phyloP scores from a whole-genome alignment of 2,888 invertebrate genomes.

The Morpho helenor region DNA sequence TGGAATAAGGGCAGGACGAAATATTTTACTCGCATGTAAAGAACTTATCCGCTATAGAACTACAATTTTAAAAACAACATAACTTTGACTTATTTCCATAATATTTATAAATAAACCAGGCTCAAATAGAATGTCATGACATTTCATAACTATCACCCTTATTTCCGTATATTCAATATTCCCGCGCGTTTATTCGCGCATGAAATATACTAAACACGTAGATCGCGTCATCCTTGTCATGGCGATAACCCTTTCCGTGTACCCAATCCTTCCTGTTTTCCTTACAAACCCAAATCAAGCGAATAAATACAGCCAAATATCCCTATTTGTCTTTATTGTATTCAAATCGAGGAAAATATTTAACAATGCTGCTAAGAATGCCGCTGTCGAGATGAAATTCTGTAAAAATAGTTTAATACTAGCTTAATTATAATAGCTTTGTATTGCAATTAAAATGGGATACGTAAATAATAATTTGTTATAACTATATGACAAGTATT shows the following conservation, averaged over 20 bases:
- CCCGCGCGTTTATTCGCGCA: constrained; percentile 18
- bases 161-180: constrained; percentile 7
- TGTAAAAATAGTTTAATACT: no score
- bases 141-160: background rate
- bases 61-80: no score
- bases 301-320: constrained; percentile 25
- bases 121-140: background rate
- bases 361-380: background rate
- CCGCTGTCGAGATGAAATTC: no score
- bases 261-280: constrained; percentile 24
- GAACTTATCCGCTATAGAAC: no score
- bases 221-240: constrained; percentile 23
- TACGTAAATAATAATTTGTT: no score
- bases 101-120: no score
- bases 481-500: no score
- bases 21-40: no score
- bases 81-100: no score
- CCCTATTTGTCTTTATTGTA: constrained; percentile 31
- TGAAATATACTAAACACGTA: constrained; percentile 24
- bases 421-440: no score
- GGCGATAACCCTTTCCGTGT: constrained; percentile 23
- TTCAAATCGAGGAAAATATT: constrained; percentile 32
- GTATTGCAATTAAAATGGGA: no score
- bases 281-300: constrained; percentile 24
- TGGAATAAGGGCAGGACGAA: no score